These are phyloP conservation scores for Zaprionus ornatus DNA, from an alignment of 1,140 invertebrate genomes.

Conservation along the genomic window DNA sequence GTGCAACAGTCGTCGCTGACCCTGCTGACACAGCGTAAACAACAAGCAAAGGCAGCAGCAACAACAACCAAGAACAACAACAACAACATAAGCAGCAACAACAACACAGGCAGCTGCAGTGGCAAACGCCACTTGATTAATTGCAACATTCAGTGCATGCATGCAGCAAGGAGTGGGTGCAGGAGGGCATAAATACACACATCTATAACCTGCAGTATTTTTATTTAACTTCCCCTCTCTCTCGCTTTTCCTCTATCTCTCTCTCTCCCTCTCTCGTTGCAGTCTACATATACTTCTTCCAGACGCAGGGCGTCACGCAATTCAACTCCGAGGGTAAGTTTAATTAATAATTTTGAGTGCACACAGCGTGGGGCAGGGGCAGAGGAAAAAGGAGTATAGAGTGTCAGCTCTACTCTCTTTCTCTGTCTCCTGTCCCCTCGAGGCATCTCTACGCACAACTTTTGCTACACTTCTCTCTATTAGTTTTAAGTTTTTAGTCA, in stretches of 20 bases:
- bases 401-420: too few relatives aligned
- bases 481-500: slow-evolving; percentile 75
- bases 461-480: slow-evolving; percentile 66
- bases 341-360: slow-evolving; percentile 79
- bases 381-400: too few relatives aligned
- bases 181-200: not conserved
- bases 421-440: not conserved
- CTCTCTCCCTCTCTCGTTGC: slow-evolving; percentile 49
- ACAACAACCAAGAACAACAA: slow-evolving; percentile 12
- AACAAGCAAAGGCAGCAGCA: slow-evolving; percentile 9
- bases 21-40: slow-evolving; percentile 16
- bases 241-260: too few relatives aligned
- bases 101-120: not conserved
- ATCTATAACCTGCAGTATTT: slow-evolving; percentile 32
- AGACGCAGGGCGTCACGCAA: slow-evolving; percentile 61
- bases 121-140: slow-evolving; percentile 47
- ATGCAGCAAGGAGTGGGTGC: not conserved
- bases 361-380: slow-evolving; percentile 10
- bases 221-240: slow-evolving; percentile 23
- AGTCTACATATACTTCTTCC: slow-evolving; percentile 68
- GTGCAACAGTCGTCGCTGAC: slow-evolving; percentile 21
- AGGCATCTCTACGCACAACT: slow-evolving; percentile 39
- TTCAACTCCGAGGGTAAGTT: slow-evolving; percentile 82
- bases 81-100: not conserved
- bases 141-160: slow-evolving; percentile 18